Evolutionary conservation across 2,888 invertebrate genomes (phyloP).

Genomic region (Linnaemya tessellans): DNA sequence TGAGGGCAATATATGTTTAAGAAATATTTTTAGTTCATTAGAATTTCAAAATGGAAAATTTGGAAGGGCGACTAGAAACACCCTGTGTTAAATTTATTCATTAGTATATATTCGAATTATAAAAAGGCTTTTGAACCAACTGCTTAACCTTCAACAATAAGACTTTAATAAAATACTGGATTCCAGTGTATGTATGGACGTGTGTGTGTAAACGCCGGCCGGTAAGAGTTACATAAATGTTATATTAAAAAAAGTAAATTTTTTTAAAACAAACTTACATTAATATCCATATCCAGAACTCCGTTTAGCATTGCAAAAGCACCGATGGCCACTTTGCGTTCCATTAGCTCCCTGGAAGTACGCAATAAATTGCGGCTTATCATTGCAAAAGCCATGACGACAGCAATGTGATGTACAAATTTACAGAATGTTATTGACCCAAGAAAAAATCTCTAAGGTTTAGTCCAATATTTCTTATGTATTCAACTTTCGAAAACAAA

Average conservation of each 20-base stretch:
- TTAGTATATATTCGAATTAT: too few species aligned
- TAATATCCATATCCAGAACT: conserved; percentile 69
- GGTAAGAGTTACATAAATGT: background rate
- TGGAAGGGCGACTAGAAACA: background rate
- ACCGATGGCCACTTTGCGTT: conserved; percentile 77
- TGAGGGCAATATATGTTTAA: too few species aligned
- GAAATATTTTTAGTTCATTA: background rate
- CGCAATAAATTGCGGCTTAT: conserved; percentile 79
- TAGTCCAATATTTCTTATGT: background rate
- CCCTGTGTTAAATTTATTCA: too few species aligned
- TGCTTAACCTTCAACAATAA: too few species aligned
- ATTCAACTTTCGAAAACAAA: background rate
- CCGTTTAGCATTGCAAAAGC: conserved; percentile 74
- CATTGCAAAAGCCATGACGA: conserved; percentile 77
- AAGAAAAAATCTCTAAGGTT: conserved; percentile 16
- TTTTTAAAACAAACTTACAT: conserved; percentile 69
- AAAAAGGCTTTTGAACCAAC: too few species aligned
- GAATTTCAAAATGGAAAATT: background rate
- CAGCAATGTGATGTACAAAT: background rate
- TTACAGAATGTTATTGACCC: background rate
- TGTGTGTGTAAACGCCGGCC: conserved; percentile 1
- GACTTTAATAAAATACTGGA: background rate
- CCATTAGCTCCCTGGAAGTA: conserved; percentile 80
- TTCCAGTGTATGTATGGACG: too few species aligned
- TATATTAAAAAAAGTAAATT: conserved; percentile 1